Evolutionary conservation across 2,113 vertebrate species (phyloP), one percentile per base, ranked within the genome.

Genomic region (Scortum barcoo): DNA sequence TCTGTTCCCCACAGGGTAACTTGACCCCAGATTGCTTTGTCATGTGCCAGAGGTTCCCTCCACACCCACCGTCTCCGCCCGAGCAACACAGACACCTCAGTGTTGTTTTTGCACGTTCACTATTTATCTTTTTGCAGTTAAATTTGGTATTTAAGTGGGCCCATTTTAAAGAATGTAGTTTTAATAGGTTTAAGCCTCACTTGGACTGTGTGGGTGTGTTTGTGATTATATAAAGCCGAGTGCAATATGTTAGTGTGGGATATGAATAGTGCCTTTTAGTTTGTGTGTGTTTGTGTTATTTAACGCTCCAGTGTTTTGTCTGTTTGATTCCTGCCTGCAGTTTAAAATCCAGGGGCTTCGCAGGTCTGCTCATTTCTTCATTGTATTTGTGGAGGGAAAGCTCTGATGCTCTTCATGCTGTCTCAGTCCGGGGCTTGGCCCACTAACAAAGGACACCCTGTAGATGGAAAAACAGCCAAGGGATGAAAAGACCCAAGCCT

Each of bases 21-120:
- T 86, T 90, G 93, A 95, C 86, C 92, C 82, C 57, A 53, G 72
- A 86, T 72, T 85, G 87, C 91, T 89, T 93, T 95, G 93, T 93
- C 88, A 88, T 91, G 73, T 89, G 81, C 81, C 77, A 80, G 50
- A 66, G 81, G 58, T 87, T 72, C 75, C 80, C 80, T 83, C 86
- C 85, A 87, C 90, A 83, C 92, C 80, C 88, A 68, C 82, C 24
- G 51, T 76, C 88, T 92, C 89, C 82, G 88, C 92, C 83, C 50
- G 68, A 71, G 82, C 86, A 88, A 68, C 81, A 84, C 80, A 36
- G 80, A 72, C 76, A 70, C 86, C 81, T 81, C 78, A 57, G 81
- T 72, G 75, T 81, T 72, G 63, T 83, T 81, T 83, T 72, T 86
- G 63, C 68, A 48, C 26, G 38, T 74, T 84, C 48, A 50, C 67